A percentile compares a stretch with the other conserved stretches of the same genome.
phyloP scores from a whole-genome alignment of 1,140 invertebrate species.

The Drosophila gunungcola region DNA sequence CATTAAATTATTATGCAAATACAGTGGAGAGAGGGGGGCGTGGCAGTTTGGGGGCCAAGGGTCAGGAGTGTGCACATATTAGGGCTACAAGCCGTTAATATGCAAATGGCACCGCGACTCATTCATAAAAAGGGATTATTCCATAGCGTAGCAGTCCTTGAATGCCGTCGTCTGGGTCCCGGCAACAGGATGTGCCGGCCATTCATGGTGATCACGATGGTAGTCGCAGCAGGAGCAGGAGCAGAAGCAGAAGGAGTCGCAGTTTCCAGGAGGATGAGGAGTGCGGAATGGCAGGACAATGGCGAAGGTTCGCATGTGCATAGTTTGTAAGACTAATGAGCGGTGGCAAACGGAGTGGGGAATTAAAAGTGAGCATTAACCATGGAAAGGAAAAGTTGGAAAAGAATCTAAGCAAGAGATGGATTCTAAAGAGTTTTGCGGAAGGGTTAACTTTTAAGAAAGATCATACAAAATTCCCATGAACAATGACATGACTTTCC shows the following conservation, averaged over 20 bases:
- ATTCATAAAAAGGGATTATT: constrained; percentile 53
- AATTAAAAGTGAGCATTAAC: constrained; percentile 41
- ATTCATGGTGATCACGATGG: constrained; percentile 34
- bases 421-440: background rate
- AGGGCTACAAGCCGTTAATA: constrained; percentile 78
- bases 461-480: no score
- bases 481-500: no score
- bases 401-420: background rate
- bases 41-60: constrained; percentile 10
- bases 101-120: constrained; percentile 66
- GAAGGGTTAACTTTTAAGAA: background rate
- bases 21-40: constrained; percentile 9
- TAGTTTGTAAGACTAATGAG: constrained; percentile 54
- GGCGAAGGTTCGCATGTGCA: constrained; percentile 39
- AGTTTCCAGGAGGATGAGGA: constrained; percentile 1
- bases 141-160: constrained; percentile 32
- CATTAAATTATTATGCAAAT: constrained; percentile 81
- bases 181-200: constrained; percentile 51
- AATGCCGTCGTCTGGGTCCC: constrained; percentile 32
- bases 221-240: constrained; percentile 2
- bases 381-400: background rate
- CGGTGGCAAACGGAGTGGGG: constrained; percentile 16
- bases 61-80: constrained; percentile 62
- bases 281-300: constrained; percentile 29
- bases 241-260: no score